Conservation (phyloP, 2,888 invertebrate species). For the Acheta domesticus region DNA sequence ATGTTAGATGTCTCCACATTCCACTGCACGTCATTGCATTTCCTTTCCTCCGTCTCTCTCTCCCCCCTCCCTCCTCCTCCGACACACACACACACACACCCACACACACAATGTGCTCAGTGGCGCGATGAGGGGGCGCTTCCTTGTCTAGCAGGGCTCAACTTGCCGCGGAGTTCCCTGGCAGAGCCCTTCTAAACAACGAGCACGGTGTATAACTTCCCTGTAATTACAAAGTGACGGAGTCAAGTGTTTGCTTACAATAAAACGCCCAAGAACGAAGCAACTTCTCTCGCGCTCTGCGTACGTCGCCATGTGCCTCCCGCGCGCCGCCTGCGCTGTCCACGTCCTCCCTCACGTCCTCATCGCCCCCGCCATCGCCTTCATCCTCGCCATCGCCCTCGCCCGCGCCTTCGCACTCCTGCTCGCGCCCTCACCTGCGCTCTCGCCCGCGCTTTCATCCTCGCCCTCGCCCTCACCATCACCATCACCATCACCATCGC, state of each 20-base stretch:
- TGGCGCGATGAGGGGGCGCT: too few relatives aligned
- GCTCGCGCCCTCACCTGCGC: too few relatives aligned
- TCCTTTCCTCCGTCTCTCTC: too few relatives aligned
- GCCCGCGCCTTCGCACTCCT: background rate
- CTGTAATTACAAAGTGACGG: conserved; percentile 7
- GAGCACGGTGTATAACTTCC: background rate
- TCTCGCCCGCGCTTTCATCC: too few relatives aligned
- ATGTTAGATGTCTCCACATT: too few relatives aligned
- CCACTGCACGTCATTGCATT: too few relatives aligned
- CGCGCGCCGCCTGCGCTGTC: background rate
- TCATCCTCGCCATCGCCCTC: background rate
- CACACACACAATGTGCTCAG: too few relatives aligned
- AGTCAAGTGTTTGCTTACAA: conserved; percentile 9
- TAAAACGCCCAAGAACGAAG: background rate
- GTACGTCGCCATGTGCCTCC: background rate
- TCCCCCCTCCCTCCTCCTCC: too few relatives aligned
- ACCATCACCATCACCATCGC: too few relatives aligned
- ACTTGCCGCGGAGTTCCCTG: background rate
- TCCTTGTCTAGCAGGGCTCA: background rate
- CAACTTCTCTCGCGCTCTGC: background rate
- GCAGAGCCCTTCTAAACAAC: background rate
- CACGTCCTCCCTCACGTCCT: background rate
- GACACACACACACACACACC: too few relatives aligned
- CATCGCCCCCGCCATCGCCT: background rate
- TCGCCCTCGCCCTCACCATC: too few relatives aligned